Evolutionary conservation across 1,140 invertebrate genomes (phyloP).

Genomic region (Hirudo medicinalis): DNA sequence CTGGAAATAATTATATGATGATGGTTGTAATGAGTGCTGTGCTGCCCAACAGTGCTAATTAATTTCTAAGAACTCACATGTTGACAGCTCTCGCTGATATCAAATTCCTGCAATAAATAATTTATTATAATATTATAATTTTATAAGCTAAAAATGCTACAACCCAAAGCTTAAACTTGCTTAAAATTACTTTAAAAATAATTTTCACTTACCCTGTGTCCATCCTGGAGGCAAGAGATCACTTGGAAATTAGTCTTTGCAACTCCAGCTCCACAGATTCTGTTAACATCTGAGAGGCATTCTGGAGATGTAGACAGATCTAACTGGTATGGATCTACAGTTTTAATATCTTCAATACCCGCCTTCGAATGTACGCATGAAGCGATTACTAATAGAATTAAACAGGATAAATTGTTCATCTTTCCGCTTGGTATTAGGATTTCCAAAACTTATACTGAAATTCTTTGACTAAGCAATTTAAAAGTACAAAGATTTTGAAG

Average conservation of each 20-base stretch:
- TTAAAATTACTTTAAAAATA: background rate
- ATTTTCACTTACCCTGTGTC: background rate
- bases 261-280: background rate
- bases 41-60: background rate
- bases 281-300: background rate
- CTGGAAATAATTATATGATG: constrained; percentile 30
- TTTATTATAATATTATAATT: too few species aligned
- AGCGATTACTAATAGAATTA: too few species aligned
- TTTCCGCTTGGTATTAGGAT: background rate
- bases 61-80: constrained; percentile 30
- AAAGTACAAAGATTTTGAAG: background rate
- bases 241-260: constrained; percentile 3
- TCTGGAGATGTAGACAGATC: background rate
- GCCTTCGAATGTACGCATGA: background rate
- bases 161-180: background rate
- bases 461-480: background rate
- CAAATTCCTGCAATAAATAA: constrained; percentile 16
- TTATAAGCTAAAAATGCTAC: background rate
- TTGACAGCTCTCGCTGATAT: constrained; percentile 29
- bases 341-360: background rate
- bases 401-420: background rate
- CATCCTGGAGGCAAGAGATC: constrained; percentile 1
- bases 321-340: background rate
- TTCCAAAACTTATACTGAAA: background rate
- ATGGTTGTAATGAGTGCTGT: constrained; percentile 9